Percentiles rank a stretch among this genome's conserved stretches.
These are phyloP conservation scores for Antigone vipio DNA, from an alignment of 2,113 vertebrate genomes.

Conservation along the genomic window DNA sequence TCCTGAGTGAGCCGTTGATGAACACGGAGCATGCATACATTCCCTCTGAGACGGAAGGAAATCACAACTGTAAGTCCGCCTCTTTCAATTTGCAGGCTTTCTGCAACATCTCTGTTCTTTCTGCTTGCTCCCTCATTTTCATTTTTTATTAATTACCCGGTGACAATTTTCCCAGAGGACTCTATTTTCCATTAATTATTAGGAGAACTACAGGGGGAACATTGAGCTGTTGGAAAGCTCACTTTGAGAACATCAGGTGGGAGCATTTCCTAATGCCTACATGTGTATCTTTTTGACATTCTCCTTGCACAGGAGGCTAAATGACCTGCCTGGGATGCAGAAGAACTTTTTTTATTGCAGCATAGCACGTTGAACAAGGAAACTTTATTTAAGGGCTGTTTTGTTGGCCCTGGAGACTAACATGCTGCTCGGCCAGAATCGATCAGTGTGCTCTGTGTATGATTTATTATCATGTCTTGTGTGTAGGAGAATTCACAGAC, in stretches of 20 bases:
- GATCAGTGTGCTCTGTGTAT: background rate
- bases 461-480: constrained; percentile 15
- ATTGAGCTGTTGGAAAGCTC: background rate
- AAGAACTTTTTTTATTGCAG: background rate
- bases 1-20: background rate
- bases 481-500: background rate
- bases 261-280: background rate
- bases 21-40: fast-evolving
- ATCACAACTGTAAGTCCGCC: background rate
- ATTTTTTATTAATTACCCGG: constrained; percentile 56
- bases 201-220: background rate
- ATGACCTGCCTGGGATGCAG: background rate
- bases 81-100: constrained; percentile 40
- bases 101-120: background rate
- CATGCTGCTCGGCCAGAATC: background rate
- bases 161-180: constrained; percentile 45
- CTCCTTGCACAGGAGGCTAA: background rate
- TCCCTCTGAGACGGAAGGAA: background rate
- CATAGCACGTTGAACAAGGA: background rate
- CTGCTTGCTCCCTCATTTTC: background rate
- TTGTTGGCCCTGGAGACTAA: constrained; percentile 29
- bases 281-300: constrained; percentile 12
- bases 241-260: constrained; percentile 6
- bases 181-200: constrained; percentile 43
- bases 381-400: constrained; percentile 27